A percentile compares a stretch with the other conserved stretches of the same genome.
Evolutionary conservation across 2,113 vertebrate species (phyloP).

Genomic region (Coturnix japonica): DNA sequence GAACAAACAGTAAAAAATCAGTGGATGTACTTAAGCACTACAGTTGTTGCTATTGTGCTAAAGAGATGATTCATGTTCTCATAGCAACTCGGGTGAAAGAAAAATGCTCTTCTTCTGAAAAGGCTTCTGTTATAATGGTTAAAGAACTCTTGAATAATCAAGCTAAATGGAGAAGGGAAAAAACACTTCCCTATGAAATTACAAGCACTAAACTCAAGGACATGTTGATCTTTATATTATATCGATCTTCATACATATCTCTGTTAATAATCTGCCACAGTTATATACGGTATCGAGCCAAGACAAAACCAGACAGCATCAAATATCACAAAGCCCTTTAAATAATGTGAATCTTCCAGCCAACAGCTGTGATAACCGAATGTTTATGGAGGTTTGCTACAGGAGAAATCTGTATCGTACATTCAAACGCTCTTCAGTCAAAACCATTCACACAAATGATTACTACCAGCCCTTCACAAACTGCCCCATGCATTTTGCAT

Average conservation of each 20-base stretch:
- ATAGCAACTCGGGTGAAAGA: constrained; percentile 75
- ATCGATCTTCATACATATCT: constrained; percentile 2
- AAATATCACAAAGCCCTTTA: neutral
- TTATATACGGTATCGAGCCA: neutral
- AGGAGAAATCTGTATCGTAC: neutral
- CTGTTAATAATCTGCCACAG: constrained; percentile 34
- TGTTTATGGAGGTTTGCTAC: neutral
- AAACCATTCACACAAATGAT: neutral
- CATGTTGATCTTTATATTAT: constrained; percentile 46
- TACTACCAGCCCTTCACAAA: constrained; percentile 37
- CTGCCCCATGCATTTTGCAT: constrained; percentile 21
- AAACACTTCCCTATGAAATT: constrained; percentile 68
- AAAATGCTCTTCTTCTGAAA: constrained; percentile 71
- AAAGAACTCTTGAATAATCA: constrained; percentile 81
- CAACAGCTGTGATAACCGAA: neutral
- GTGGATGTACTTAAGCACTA: constrained; percentile 79
- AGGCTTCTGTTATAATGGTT: constrained; percentile 78
- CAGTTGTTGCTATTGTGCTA: constrained; percentile 81
- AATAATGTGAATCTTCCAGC: constrained; percentile 4
- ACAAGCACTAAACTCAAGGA: constrained; percentile 65
- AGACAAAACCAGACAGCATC: constrained; percentile 21
- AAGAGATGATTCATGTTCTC: constrained; percentile 84
- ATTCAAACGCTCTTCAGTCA: neutral
- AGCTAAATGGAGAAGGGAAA: constrained; percentile 73
- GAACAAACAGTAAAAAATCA: constrained; percentile 85